These are phyloP conservation scores for Aphelenchoides besseyi DNA, from an alignment of 1,140 invertebrate genomes.

Conservation along the genomic window DNA sequence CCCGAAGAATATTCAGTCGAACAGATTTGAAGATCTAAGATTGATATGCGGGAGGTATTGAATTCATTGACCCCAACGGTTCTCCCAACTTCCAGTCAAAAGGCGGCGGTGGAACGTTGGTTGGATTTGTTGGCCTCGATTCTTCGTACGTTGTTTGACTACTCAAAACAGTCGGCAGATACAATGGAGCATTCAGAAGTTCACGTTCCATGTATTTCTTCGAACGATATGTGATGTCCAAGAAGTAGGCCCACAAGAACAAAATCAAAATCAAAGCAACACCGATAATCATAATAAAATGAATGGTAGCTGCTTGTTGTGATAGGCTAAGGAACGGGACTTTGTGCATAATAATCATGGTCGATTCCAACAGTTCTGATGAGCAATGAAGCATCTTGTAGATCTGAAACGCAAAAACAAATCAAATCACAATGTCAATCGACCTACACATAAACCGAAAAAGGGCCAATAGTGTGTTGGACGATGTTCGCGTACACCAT, in stretches of 20 bases:
- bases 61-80: not conserved
- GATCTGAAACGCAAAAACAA: not conserved
- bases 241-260: constrained; percentile 13
- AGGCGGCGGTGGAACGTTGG: not conserved
- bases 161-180: not conserved
- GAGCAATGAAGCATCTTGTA: constrained; percentile 15
- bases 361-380: not conserved
- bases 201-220: not conserved
- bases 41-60: not conserved
- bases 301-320: not conserved
- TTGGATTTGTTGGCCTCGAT: not conserved
- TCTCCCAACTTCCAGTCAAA: not conserved
- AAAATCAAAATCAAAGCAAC: not conserved
- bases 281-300: not conserved
- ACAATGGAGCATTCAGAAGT: not conserved
- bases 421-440: not conserved
- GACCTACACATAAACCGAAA: not conserved
- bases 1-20: too few relatives aligned
- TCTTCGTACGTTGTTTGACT: not conserved
- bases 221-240: not conserved
- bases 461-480: constrained; percentile 8
- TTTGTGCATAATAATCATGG: constrained; percentile 14
- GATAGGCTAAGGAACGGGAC: not conserved
- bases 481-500: not conserved
- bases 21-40: not conserved